Evolutionary conservation across 2,797 vertebrate species (phyloP).

Genomic region (Lagodon rhomboides): DNA sequence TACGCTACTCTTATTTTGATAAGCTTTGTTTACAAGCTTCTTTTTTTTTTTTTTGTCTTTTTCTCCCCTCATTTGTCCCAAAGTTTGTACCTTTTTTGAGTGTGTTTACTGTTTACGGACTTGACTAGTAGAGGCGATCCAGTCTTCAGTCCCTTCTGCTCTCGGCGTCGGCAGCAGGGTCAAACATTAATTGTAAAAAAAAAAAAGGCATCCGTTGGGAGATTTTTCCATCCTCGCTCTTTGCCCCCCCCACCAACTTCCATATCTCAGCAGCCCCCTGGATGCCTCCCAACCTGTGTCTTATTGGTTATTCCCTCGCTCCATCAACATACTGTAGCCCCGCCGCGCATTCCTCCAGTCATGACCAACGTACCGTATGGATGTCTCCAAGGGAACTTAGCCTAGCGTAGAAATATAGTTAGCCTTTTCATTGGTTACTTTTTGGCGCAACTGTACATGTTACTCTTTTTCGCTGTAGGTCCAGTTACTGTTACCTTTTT

Average conservation of each 20-base stretch:
- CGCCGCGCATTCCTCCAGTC: constrained; percentile 49
- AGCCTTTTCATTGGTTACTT: constrained; percentile 41
- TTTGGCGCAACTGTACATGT: constrained; percentile 33
- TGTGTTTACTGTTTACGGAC: constrained; percentile 66
- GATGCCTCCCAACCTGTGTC: constrained; percentile 32
- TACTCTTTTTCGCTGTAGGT: constrained; percentile 50
- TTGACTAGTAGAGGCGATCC: constrained; percentile 31
- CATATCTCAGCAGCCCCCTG: background rate
- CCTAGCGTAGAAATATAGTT: constrained; percentile 36
- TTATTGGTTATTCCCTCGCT: constrained; percentile 27
- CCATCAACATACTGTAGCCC: constrained; percentile 35
- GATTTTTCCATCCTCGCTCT: background rate
- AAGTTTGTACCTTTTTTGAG: constrained; percentile 50
- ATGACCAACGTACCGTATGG: constrained; percentile 52
- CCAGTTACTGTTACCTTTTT: constrained; percentile 51
- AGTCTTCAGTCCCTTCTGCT: constrained; percentile 19
- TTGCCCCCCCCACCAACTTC: background rate
- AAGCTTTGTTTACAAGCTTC: constrained; percentile 56
- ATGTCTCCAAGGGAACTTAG: constrained; percentile 72
- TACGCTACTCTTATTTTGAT: constrained; percentile 35
- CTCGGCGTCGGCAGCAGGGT: constrained; percentile 29
- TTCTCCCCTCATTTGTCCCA: constrained; percentile 33
- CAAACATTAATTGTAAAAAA: constrained; percentile 17
- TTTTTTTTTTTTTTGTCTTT: constrained; percentile 27
- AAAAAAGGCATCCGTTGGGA: constrained; percentile 25